phyloP scores from a whole-genome alignment of 2,113 vertebrate species.

The Gasterosteus nipponicus region DNA sequence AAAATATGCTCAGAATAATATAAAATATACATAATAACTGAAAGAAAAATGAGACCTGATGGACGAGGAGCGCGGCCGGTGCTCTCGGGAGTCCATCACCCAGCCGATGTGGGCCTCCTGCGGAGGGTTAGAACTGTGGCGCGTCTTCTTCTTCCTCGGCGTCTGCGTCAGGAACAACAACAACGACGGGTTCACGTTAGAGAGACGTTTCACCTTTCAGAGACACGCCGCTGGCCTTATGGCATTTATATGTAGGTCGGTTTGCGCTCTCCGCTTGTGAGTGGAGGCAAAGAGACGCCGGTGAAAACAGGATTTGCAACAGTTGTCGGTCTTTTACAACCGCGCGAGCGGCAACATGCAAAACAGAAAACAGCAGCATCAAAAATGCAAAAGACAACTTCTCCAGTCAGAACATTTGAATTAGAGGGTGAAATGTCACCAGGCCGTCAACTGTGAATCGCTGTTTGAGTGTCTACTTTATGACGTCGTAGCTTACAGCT shows the following conservation, averaged over 20 bases:
- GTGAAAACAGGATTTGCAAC: not conserved
- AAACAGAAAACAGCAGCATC: not conserved
- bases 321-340: not conserved
- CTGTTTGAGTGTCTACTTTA: too few species aligned
- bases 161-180: constrained; percentile 75
- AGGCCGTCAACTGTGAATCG: not conserved
- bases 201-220: too few species aligned
- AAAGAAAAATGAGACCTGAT: constrained; percentile 81
- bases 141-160: constrained; percentile 93
- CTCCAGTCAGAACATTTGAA: not conserved
- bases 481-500: not conserved
- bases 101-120: constrained; percentile 93
- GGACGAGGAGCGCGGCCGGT: constrained; percentile 86
- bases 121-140: constrained; percentile 91
- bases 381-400: not conserved
- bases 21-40: too few species aligned
- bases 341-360: not conserved
- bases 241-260: too few species aligned
- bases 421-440: not conserved
- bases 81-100: constrained; percentile 97
- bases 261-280: too few species aligned
- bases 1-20: too few species aligned
- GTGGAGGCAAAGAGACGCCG: not conserved
- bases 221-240: too few species aligned
- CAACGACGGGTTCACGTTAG: not conserved